Conservation (phyloP, 2,888 invertebrate genomes). For the Chouioia cunea region DNA sequence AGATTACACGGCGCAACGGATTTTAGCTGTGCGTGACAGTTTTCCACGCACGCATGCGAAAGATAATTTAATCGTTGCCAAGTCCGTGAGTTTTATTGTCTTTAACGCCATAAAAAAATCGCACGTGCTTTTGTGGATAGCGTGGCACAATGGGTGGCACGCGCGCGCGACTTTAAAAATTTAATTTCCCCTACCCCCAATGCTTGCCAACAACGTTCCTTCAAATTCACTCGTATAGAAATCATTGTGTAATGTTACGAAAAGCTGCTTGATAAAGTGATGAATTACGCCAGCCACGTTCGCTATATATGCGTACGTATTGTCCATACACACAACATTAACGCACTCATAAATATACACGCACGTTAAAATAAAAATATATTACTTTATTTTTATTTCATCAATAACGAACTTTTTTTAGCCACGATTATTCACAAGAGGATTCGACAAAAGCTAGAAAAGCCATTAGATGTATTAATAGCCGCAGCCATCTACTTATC, state of each 20-base stretch:
- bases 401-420: no score
- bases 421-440: no score
- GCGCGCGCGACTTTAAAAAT: conserved; percentile 32
- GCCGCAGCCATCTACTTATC: conserved; percentile 1
- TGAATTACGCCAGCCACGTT: conserved; percentile 28
- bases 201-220: neutral
- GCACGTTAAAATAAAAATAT: no score
- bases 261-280: conserved; percentile 40
- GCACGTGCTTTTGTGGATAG: conserved; percentile 23
- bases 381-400: no score
- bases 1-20: conserved; percentile 10
- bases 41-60: conserved; percentile 31
- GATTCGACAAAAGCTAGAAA: no score
- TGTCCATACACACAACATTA: neutral
- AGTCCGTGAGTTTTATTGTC: conserved; percentile 61
- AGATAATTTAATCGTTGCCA: conserved; percentile 59
- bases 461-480: conserved; percentile 19
- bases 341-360: no score
- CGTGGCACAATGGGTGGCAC: conserved; percentile 29
- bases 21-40: conserved; percentile 27
- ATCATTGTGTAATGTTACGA: conserved; percentile 46
- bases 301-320: conserved; percentile 15
- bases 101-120: conserved; percentile 54
- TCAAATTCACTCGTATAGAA: conserved; percentile 37
- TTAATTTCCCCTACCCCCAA: conserved; percentile 26